Percentiles rank a stretch among this genome's conserved stretches.
phyloP scores from a whole-genome alignment of 1,140 invertebrate genomes.

The Trissolcus basalis region DNA sequence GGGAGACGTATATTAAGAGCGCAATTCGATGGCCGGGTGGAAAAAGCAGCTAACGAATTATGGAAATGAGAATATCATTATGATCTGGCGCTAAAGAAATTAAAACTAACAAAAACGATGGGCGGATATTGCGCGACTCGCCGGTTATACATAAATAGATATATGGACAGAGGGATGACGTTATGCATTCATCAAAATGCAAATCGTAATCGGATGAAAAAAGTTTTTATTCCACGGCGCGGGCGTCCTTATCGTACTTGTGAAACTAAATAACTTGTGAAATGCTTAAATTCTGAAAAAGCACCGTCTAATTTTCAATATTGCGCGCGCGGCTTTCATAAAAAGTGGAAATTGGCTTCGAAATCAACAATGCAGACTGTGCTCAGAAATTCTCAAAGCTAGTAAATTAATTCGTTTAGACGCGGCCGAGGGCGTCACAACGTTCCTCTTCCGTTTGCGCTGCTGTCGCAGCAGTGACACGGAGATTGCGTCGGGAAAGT shows the following conservation, averaged over 20 bases:
- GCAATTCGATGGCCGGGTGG: not conserved
- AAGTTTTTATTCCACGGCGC: constrained; percentile 18
- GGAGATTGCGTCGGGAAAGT: constrained; percentile 69
- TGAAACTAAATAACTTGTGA: constrained; percentile 31
- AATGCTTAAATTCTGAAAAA: constrained; percentile 37
- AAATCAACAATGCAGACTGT: constrained; percentile 60
- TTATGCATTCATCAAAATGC: constrained; percentile 40
- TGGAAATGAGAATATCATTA: constrained; percentile 33
- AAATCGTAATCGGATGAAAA: constrained; percentile 47
- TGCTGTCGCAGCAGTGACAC: constrained; percentile 63
- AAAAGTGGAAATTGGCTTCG: constrained; percentile 53
- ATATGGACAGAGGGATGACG: constrained; percentile 20
- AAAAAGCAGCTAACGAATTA: constrained; percentile 33
- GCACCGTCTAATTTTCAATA: constrained; percentile 38
- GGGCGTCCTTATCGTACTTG: constrained; percentile 18
- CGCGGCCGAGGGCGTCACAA: constrained; percentile 60
- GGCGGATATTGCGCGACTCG: constrained; percentile 19
- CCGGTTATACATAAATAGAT: constrained; percentile 15
- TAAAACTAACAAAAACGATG: constrained; percentile 26
- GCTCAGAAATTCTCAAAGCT: constrained; percentile 49
- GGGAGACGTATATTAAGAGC: not conserved
- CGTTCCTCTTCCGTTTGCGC: constrained; percentile 61
- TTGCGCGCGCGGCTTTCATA: constrained; percentile 34
- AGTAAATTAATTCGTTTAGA: constrained; percentile 67
- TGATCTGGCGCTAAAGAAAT: constrained; percentile 24